phyloP scores from a whole-genome alignment of 2,888 invertebrate species.

The Callyntrura guangdongensis region DNA sequence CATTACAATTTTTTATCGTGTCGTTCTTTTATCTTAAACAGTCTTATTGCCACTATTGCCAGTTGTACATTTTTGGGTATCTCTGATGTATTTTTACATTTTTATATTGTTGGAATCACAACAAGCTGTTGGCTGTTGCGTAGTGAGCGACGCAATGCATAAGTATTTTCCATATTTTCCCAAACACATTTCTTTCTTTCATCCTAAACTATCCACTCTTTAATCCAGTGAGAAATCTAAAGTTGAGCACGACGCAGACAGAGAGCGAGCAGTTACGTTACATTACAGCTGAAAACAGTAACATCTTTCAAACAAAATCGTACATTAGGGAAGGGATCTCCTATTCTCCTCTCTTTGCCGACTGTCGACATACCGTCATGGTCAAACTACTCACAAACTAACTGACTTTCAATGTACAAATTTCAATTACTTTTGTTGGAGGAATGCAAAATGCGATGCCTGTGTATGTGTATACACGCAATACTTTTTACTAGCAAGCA shows the following conservation, averaged over 20 bases:
- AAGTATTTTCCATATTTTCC: conserved; percentile 4
- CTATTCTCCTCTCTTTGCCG: background rate
- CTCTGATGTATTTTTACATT: conserved; percentile 25
- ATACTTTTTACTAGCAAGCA: conserved; percentile 5
- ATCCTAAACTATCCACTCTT: background rate
- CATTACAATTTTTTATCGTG: conserved; percentile 13
- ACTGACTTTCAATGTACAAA: conserved; percentile 19
- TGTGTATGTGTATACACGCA: background rate
- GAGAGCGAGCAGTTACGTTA: background rate
- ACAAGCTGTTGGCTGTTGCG: background rate
- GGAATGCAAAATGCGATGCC: background rate
- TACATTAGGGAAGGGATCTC: conserved; percentile 37
- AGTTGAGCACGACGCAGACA: background rate
- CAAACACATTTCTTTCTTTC: too few relatives aligned
- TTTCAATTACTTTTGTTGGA: background rate
- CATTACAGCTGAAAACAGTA: conserved; percentile 21
- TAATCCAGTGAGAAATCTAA: conserved; percentile 33
- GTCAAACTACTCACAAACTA: background rate
- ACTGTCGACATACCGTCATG: background rate
- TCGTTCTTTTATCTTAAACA: background rate
- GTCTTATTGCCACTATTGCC: conserved; percentile 16
- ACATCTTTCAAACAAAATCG: conserved; percentile 21
- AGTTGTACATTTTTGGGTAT: background rate
- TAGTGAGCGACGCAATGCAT: background rate
- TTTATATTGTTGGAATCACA: conserved; percentile 52